A percentile compares a stretch with the other conserved stretches of the same genome.
These are phyloP conservation scores for Matsumurasca onukii DNA, from an alignment of 1,140 invertebrate genomes.

Conservation along the genomic window DNA sequence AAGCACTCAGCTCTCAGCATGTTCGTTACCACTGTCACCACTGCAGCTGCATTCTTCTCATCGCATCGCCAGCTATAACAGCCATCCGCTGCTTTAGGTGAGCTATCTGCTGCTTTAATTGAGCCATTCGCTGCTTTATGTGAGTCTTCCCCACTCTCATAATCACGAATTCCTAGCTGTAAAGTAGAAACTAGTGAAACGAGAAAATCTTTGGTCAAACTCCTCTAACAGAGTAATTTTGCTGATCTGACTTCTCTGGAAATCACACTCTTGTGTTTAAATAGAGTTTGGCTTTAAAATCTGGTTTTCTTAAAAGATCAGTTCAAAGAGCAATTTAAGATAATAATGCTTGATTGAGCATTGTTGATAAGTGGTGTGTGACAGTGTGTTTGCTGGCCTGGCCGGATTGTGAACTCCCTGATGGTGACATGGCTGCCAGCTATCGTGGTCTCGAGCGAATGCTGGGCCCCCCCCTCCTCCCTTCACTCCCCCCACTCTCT, in stretches of 20 bases:
- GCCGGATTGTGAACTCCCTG: conserved; percentile 86
- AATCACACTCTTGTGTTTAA: too few relatives aligned
- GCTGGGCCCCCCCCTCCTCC: conserved; percentile 34
- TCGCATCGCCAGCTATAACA: conserved; percentile 87
- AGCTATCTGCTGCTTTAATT: too few relatives aligned
- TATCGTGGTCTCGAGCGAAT: conserved; percentile 64
- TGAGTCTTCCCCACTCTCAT: too few relatives aligned
- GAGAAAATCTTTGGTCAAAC: too few relatives aligned
- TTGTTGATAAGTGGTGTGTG: neutral
- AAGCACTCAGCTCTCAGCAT: conserved; percentile 84
- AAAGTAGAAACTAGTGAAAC: too few relatives aligned
- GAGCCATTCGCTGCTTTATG: too few relatives aligned
- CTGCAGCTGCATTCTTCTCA: conserved; percentile 88
- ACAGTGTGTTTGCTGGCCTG: conserved; percentile 89
- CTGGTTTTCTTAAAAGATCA: too few relatives aligned
- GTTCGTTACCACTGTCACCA: conserved; percentile 91
- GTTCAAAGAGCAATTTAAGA: neutral
- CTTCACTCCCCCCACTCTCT: conserved; percentile 33
- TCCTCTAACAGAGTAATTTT: too few relatives aligned
- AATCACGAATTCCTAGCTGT: too few relatives aligned
- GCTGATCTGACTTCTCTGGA: too few relatives aligned
- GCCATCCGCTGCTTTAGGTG: conserved; percentile 92
- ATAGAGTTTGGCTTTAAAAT: too few relatives aligned
- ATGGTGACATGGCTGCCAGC: conserved; percentile 91
- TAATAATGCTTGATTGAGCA: neutral